Conservation (phyloP, 1,140 invertebrate species). For the Pantala flavescens region DNA sequence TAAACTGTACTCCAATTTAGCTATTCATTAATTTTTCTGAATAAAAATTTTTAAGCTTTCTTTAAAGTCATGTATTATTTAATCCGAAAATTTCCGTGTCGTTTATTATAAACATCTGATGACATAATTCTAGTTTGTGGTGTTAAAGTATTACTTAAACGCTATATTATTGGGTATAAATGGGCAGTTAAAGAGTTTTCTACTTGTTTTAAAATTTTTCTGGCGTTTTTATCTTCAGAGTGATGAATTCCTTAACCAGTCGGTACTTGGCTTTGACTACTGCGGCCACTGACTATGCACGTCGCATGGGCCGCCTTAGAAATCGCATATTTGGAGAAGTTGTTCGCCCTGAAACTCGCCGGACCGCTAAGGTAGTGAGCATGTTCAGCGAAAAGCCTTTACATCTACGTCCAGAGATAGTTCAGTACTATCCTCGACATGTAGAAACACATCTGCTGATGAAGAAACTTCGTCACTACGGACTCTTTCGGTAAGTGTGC, state of each 20-base stretch:
- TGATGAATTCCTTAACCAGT: slow-evolving; percentile 24
- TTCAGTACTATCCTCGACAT: slow-evolving; percentile 79
- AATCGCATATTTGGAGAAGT: slow-evolving; percentile 87
- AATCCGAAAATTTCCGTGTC: no score
- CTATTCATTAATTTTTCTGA: no score
- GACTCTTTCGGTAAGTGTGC: slow-evolving; percentile 44
- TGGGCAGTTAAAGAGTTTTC: no score
- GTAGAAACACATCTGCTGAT: slow-evolving; percentile 62
- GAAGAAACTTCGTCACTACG: slow-evolving; percentile 59
- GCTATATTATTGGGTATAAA: no score
- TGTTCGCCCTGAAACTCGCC: slow-evolving; percentile 54
- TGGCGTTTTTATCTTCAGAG: no score
- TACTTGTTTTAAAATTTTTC: no score
- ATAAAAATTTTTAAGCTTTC: no score
- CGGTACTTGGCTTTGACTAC: slow-evolving; percentile 62
- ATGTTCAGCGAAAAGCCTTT: slow-evolving; percentile 65
- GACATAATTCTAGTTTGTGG: no score
- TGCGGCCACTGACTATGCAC: slow-evolving; percentile 63
- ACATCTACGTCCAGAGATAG: slow-evolving; percentile 59
- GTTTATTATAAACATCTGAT: no score
- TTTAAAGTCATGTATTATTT: no score
- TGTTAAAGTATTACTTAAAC: no score
- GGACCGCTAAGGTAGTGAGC: slow-evolving; percentile 61
- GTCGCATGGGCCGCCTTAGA: slow-evolving; percentile 74
- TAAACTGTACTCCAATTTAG: no score